A percentile compares a stretch with the other conserved stretches of the same genome.
phyloP scores from a whole-genome alignment of 2,113 vertebrate species.

The Oceanodroma tethys region DNA sequence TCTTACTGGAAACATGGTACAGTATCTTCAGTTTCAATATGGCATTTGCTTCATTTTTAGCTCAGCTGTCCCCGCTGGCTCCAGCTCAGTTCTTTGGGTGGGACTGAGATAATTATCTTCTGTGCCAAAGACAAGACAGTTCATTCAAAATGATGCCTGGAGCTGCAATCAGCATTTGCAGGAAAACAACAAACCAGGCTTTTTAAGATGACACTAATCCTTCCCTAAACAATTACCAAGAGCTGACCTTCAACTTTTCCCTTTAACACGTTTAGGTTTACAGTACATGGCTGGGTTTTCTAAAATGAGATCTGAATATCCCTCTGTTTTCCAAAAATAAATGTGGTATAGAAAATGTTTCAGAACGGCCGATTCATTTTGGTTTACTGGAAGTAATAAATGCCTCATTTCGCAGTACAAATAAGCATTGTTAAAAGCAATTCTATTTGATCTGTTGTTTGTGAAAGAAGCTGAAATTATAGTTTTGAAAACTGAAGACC shows the following conservation, averaged over 20 bases:
- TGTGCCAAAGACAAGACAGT: constrained; percentile 8
- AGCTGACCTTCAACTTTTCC: constrained; percentile 20
- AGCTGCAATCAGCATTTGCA: constrained; percentile 8
- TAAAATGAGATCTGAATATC: constrained; percentile 15
- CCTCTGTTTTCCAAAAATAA: neutral
- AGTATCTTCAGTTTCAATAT: neutral
- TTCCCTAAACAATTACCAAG: neutral
- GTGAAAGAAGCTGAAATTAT: neutral
- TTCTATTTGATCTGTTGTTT: neutral
- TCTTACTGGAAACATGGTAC: neutral
- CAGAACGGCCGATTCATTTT: neutral
- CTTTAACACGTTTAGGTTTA: neutral
- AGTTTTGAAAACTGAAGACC: neutral
- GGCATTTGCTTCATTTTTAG: neutral
- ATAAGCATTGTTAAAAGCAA: neutral
- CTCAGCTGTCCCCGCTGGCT: constrained; percentile 27
- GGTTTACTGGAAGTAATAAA: neutral
- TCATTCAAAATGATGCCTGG: constrained; percentile 36
- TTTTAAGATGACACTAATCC: constrained; percentile 8
- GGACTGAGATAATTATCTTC: constrained; percentile 35
- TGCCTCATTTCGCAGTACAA: neutral
- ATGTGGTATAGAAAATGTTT: neutral
- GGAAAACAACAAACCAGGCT: constrained; percentile 2
- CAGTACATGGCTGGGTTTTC: neutral
- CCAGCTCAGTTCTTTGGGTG: constrained; percentile 10